These are phyloP conservation scores for Plecturocebus donacophilus DNA, from an alignment of 2,113 vertebrate genomes.

Conservation along the genomic window DNA sequence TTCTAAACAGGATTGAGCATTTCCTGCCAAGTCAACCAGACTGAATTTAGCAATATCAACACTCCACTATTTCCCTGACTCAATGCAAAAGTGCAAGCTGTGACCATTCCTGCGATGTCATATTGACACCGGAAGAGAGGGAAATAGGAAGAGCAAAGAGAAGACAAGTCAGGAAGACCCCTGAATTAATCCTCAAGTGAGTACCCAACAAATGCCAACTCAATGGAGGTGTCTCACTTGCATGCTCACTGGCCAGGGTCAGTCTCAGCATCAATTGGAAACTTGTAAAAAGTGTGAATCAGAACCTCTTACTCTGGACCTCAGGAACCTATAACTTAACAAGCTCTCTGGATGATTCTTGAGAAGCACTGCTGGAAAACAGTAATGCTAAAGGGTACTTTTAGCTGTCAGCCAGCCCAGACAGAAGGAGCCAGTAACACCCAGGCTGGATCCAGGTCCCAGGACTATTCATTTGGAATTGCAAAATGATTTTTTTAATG, in stretches of 20 bases:
- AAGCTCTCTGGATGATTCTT: background rate
- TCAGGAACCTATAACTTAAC: no score
- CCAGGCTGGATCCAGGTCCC: background rate
- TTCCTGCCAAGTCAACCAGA: background rate
- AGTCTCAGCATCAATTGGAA: background rate
- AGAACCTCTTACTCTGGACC: background rate
- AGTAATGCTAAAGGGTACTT: background rate
- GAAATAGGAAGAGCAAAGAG: background rate
- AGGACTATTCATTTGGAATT: background rate
- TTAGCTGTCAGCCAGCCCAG: no score
- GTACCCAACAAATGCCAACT: background rate
- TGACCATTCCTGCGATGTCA: background rate
- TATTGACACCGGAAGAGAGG: background rate
- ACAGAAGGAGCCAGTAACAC: background rate
- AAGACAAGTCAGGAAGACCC: background rate
- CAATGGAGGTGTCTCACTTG: rapidly evolving
- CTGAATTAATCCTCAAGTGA: background rate
- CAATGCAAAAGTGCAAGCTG: background rate
- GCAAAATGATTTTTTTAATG: background rate
- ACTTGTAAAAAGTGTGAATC: background rate
- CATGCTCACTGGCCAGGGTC: no score
- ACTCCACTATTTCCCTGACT: background rate
- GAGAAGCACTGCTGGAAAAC: background rate
- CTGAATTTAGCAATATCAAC: background rate
- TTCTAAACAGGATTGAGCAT: background rate